Conservation (phyloP, 2,797 vertebrate genomes). For the Rhabdomys pumilio region DNA sequence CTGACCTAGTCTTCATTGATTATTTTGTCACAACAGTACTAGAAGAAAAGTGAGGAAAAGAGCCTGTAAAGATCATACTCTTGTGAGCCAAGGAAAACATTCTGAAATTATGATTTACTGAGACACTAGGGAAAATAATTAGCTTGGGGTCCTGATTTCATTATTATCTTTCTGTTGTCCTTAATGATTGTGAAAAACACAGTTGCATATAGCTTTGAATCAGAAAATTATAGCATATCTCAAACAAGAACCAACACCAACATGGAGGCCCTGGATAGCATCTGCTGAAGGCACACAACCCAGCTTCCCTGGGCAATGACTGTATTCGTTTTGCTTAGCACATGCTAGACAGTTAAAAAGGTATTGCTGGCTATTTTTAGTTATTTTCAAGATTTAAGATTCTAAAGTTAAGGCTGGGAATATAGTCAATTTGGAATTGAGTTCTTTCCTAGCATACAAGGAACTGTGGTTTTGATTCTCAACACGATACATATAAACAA, state of each 20-base stretch:
- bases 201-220: background rate
- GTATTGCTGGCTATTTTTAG: background rate
- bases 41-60: background rate
- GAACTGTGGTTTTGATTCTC: background rate
- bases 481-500: background rate
- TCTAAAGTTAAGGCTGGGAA: background rate
- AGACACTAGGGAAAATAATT: background rate
- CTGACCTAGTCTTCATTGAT: rapidly evolving
- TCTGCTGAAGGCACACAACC: rapidly evolving
- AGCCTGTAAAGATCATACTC: background rate
- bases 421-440: background rate
- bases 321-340: background rate
- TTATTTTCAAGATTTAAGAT: background rate
- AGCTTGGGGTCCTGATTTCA: background rate
- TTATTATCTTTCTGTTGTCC: background rate
- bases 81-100: background rate
- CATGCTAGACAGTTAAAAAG: background rate
- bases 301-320: background rate
- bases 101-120: background rate
- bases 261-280: background rate
- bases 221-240: background rate
- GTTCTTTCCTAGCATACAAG: background rate
- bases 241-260: background rate
- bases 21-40: background rate
- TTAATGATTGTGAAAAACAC: background rate